Percentiles rank a stretch among this genome's conserved stretches.
Evolutionary conservation across 2,113 vertebrate species (phyloP).

Genomic region (Cyprinus carpio): DNA sequence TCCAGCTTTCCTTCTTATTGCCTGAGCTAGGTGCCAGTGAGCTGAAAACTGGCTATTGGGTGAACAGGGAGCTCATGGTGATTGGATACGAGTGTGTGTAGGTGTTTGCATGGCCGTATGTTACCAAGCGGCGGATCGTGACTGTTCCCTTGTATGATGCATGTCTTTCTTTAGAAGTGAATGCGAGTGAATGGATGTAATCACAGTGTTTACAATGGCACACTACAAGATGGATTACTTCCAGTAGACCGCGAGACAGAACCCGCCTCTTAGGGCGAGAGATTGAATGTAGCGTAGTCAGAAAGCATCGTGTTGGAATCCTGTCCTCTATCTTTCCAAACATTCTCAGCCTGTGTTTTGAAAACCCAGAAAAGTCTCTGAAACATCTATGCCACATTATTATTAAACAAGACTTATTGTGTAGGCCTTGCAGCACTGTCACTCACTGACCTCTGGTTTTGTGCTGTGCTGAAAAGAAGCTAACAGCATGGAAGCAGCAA

Average conservation of each 20-base stretch:
- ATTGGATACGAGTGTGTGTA: neutral
- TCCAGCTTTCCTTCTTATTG: slow-evolving; percentile 46
- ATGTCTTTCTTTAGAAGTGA: slow-evolving; percentile 47
- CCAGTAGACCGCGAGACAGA: slow-evolving; percentile 40
- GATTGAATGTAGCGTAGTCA: slow-evolving; percentile 13
- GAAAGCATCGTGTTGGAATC: slow-evolving; percentile 16
- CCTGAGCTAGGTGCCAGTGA: slow-evolving; percentile 29
- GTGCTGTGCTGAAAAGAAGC: neutral
- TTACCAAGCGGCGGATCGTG: neutral
- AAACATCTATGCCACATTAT: neutral
- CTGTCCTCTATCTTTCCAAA: slow-evolving; percentile 13
- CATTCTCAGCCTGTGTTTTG: neutral
- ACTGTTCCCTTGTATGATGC: slow-evolving; percentile 44
- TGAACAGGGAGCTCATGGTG: neutral
- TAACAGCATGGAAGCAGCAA: neutral
- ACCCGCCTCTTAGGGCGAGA: slow-evolving; percentile 12
- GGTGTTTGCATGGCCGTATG: neutral
- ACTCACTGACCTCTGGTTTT: neutral
- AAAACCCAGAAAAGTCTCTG: neutral
- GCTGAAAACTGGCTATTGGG: slow-evolving; percentile 33
- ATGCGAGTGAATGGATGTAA: slow-evolving; percentile 31
- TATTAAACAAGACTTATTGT: slow-evolving; percentile 35
- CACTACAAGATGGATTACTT: slow-evolving; percentile 42
- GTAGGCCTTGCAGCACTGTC: neutral
- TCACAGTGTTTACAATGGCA: slow-evolving; percentile 34